These are phyloP conservation scores for Mormyrus proboscirostris DNA, from an alignment of 2,797 vertebrate species.

Conservation along the genomic window DNA sequence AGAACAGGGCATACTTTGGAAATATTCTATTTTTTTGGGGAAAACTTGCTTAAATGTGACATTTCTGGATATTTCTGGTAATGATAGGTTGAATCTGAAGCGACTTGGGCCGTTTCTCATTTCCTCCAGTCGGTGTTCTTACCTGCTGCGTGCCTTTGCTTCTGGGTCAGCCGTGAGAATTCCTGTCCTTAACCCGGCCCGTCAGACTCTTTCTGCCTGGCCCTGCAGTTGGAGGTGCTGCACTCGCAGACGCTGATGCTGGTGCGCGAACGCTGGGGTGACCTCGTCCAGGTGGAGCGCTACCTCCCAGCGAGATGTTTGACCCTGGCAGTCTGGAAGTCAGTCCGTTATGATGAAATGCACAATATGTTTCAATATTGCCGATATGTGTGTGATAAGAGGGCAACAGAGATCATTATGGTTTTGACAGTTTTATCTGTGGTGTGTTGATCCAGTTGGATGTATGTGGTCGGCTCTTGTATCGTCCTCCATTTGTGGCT, in stretches of 20 bases:
- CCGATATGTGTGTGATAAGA: background rate
- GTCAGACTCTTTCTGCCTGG: slow-evolving; percentile 94
- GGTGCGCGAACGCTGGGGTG: slow-evolving; percentile 93
- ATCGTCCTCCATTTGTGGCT: background rate
- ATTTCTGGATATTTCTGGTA: background rate
- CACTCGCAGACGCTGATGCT: slow-evolving; percentile 96
- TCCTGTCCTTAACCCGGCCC: slow-evolving; percentile 63
- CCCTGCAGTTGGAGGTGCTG: slow-evolving; percentile 93
- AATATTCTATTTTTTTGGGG: no score
- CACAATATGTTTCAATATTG: background rate
- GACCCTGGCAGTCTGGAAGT: slow-evolving; percentile 96
- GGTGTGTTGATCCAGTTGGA: background rate
- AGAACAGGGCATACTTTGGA: no score
- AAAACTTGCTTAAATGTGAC: background rate
- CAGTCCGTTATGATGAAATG: slow-evolving; percentile 48
- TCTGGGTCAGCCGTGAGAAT: background rate
- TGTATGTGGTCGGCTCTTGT: background rate
- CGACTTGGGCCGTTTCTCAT: background rate
- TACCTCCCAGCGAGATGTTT: slow-evolving; percentile 92
- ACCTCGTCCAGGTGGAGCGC: slow-evolving; percentile 94
- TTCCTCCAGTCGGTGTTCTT: background rate
- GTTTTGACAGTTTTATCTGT: background rate
- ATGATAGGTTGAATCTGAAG: background rate
- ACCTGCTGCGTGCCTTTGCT: background rate
- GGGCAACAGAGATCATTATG: background rate